Conservation (phyloP, 2,888 invertebrate genomes). For the Cactoblastis cactorum region DNA sequence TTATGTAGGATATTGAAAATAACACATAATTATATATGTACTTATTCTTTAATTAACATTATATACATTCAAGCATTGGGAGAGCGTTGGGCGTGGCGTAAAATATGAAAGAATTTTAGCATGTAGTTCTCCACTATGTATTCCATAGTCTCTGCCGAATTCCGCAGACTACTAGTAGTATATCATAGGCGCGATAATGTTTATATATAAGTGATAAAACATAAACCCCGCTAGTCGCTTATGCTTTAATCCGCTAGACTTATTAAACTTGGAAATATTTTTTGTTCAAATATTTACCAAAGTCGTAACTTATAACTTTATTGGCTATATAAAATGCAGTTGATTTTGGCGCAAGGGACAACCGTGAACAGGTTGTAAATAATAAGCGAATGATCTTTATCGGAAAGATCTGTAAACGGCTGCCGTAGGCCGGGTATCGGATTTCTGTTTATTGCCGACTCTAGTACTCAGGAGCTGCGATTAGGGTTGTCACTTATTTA, state of each 20-base stretch:
- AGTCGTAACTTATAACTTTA: conserved; percentile 15
- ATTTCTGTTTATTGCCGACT: conserved; percentile 71
- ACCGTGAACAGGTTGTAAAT: conserved; percentile 55
- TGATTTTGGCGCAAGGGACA: conserved; percentile 55
- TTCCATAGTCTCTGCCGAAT: too few relatives aligned
- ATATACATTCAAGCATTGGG: too few relatives aligned
- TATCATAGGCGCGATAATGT: too few relatives aligned
- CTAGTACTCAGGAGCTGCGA: conserved; percentile 52
- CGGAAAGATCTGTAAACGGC: conserved; percentile 59
- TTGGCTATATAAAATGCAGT: conserved; percentile 27
- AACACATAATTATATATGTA: too few relatives aligned
- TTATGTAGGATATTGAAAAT: too few relatives aligned
- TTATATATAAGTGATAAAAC: too few relatives aligned
- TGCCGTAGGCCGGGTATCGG: conserved; percentile 62
- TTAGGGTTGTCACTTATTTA: background rate
- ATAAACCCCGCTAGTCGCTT: conserved; percentile 1
- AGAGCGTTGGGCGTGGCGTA: too few relatives aligned
- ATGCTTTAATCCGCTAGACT: background rate
- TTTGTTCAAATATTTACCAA: conserved; percentile 23
- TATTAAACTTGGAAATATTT: conserved; percentile 12
- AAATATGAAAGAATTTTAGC: too few relatives aligned
- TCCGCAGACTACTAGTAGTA: too few relatives aligned
- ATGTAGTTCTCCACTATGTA: too few relatives aligned
- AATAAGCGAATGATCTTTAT: conserved; percentile 63
- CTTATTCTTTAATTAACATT: too few relatives aligned